phyloP scores from a whole-genome alignment of 2,888 invertebrate genomes.

The Campoletis raptor region DNA sequence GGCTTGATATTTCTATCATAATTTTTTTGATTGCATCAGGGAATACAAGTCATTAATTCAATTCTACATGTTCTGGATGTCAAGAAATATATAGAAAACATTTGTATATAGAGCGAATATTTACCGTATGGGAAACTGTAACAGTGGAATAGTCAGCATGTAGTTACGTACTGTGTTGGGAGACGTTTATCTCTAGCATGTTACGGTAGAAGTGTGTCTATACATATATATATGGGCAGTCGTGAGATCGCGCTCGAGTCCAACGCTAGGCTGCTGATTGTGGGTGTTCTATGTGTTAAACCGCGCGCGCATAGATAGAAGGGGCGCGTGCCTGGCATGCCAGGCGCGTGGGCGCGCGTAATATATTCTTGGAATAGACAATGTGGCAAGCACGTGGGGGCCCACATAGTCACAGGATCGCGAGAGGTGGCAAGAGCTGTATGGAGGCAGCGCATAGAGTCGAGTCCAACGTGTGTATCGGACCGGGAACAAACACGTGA shows the following conservation, averaged over 20 bases:
- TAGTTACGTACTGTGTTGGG: background rate
- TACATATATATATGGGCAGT: background rate
- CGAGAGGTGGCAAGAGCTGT: slow-evolving; percentile 30
- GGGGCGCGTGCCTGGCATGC: slow-evolving; percentile 71
- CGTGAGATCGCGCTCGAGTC: slow-evolving; percentile 25
- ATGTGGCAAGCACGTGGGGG: slow-evolving; percentile 82
- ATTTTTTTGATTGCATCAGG: background rate
- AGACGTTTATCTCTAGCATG: slow-evolving; percentile 21
- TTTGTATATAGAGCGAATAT: background rate
- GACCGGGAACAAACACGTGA: slow-evolving; percentile 47
- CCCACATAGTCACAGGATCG: slow-evolving; percentile 40
- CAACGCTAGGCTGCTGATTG: slow-evolving; percentile 22
- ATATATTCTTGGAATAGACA: slow-evolving; percentile 83
- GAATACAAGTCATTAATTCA: background rate
- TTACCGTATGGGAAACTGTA: background rate
- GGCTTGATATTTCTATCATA: background rate
- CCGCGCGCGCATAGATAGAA: slow-evolving; percentile 42
- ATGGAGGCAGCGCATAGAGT: slow-evolving; percentile 64
- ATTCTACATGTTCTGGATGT: background rate
- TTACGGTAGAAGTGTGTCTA: background rate
- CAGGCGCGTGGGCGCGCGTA: slow-evolving; percentile 81
- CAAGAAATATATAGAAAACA: background rate
- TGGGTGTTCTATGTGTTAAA: slow-evolving; percentile 32
- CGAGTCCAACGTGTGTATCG: slow-evolving; percentile 78
- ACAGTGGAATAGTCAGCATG: background rate